Conservation (phyloP, 2,888 invertebrate species). For the Spisula solida region DNA sequence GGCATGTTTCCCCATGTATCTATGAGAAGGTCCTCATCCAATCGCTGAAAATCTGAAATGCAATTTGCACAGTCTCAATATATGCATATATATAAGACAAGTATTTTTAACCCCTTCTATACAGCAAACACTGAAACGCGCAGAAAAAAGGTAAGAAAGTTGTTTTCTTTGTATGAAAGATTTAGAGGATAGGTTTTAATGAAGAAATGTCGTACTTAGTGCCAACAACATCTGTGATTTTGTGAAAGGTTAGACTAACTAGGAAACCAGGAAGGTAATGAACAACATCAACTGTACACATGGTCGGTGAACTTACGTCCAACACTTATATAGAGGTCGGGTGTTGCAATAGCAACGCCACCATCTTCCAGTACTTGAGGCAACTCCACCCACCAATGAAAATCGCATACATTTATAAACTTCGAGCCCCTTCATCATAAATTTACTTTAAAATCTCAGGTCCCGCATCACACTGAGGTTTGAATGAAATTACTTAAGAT, state of each 20-base stretch:
- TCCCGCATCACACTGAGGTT: too few species aligned
- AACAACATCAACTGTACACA: not conserved
- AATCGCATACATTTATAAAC: too few species aligned
- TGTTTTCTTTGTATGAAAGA: not conserved
- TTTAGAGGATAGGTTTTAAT: not conserved
- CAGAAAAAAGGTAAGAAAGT: not conserved
- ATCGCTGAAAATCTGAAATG: constrained; percentile 34
- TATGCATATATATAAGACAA: not conserved
- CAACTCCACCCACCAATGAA: too few species aligned
- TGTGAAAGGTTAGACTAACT: constrained; percentile 58
- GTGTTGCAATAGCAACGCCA: too few species aligned
- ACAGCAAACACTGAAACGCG: not conserved
- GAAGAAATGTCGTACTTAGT: constrained; percentile 30
- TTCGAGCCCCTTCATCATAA: too few species aligned
- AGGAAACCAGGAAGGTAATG: not conserved
- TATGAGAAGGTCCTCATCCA: constrained; percentile 16
- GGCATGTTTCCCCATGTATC: constrained; percentile 21
- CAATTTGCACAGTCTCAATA: constrained; percentile 19
- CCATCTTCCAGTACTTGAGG: too few species aligned
- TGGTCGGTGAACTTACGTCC: too few species aligned
- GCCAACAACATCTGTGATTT: constrained; percentile 67
- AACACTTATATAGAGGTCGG: too few species aligned
- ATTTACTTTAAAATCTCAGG: too few species aligned
- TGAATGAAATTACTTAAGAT: too few species aligned
- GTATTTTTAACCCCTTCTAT: not conserved